A percentile compares a stretch with the other conserved stretches of the same genome.
phyloP scores from a whole-genome alignment of 2,113 vertebrate genomes.

The Neotoma lepida region DNA sequence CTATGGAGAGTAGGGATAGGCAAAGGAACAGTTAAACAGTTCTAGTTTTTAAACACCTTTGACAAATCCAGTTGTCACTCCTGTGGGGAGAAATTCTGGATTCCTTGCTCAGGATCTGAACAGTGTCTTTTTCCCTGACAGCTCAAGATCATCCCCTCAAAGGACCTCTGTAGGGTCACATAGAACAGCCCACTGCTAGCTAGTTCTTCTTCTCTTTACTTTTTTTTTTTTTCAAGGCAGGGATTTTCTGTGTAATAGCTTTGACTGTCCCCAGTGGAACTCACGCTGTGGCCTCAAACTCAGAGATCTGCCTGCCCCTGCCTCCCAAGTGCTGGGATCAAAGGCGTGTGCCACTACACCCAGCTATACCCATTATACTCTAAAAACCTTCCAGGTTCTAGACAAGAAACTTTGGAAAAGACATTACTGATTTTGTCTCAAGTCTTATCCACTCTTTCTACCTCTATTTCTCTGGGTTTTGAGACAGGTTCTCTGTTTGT shows the following conservation, averaged over 20 bases:
- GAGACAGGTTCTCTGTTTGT: neutral
- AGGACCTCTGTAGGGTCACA: neutral
- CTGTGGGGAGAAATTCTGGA: neutral
- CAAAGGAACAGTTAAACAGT: neutral
- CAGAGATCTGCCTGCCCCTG: neutral
- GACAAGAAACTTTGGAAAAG: neutral
- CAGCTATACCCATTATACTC: neutral
- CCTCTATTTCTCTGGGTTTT: neutral
- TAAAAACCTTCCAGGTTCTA: neutral
- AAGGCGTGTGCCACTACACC: neutral
- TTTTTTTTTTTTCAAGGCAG: neutral
- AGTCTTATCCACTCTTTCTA: neutral
- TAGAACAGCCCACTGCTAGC: neutral
- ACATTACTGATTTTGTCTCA: neutral
- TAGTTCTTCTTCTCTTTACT: neutral
- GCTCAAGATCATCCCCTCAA: neutral
- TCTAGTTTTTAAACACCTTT: neutral
- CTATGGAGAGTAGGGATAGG: neutral
- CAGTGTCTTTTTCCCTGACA: neutral
- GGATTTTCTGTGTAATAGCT: neutral
- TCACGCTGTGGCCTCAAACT: neutral
- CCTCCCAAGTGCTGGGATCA: neutral
- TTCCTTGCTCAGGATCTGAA: neutral
- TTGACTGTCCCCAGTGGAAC: neutral
- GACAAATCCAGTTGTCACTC: neutral